Evolutionary conservation across 2,113 vertebrate species (phyloP).

Genomic region (Calidris pygmaea): DNA sequence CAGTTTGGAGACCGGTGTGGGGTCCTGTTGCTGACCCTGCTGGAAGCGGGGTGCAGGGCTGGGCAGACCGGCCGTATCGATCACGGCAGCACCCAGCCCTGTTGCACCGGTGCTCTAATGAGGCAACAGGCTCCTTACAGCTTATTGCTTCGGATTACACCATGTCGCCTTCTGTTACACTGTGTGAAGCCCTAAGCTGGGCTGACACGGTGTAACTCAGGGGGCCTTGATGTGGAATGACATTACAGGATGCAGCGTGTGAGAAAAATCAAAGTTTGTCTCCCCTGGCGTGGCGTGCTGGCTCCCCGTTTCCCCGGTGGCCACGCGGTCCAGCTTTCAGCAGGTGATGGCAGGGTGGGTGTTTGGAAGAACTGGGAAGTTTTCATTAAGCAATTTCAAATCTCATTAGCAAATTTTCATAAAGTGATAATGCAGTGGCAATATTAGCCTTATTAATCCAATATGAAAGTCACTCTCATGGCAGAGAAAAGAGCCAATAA

Average conservation of each 20-base stretch:
- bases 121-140: neutral
- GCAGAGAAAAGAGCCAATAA: conserved; percentile 6
- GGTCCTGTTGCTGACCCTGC: neutral
- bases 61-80: accelerated
- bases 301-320: neutral
- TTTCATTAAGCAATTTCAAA: conserved; percentile 54
- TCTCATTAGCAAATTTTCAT: conserved; percentile 60
- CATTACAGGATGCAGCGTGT: neutral
- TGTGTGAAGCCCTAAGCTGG: neutral
- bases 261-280: conserved; percentile 25
- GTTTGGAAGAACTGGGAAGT: conserved; percentile 28
- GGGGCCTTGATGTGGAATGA: neutral
- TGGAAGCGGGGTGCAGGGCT: accelerated
- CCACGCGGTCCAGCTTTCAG: neutral
- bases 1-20: neutral
- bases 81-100: neutral
- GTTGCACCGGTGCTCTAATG: neutral
- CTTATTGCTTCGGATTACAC: neutral
- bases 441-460: conserved; percentile 49
- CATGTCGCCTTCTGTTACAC: neutral
- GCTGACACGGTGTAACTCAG: neutral
- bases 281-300: neutral
- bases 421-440: conserved; percentile 20
- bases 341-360: conserved; percentile 28
- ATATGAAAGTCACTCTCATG: conserved; percentile 20